Evolutionary conservation across 2,113 vertebrate species (phyloP), one percentile per base, ranked within the genome.

Genomic region (Steatornis caripensis): DNA sequence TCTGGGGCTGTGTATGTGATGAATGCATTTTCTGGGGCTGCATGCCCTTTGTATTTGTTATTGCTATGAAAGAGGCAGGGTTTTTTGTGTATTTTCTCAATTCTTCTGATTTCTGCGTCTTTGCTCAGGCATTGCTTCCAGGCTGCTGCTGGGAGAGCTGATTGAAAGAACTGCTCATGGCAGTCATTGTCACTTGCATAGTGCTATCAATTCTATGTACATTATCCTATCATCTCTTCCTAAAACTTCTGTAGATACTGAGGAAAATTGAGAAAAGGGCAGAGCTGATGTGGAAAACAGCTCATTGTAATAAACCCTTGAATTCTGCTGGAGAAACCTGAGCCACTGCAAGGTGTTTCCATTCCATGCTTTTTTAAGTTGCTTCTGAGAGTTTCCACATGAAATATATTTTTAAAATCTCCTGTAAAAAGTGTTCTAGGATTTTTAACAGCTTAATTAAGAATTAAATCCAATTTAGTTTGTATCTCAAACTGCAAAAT

Each of bases 381-480:
- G 45, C 51, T 82, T 70, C 60, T 68, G 77, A 81, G 68, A 78
- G 64, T 82, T 96, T 95, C 76, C 45, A 75, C 5, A 68, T 20
- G 26, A 86, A 83, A 79, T 89, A n/a, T 51, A 80, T 74, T 89
- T 96, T 87, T 77, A 8, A 84, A 89, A 89, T 74, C 19, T 77
- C 15, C 66, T 91, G 46, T 74, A 91, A 87, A 94, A 96, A 68
- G 69, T 78, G 16, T 81, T 94, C 87, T 87, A 84, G 85, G 95
- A 86, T 94, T 94, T 95, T 96, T 89, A 96, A 84, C 70, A 57
- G 22, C 49, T 43, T 91, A 70, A 93, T 94, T 94, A 94, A 95
- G 34, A 71, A 96, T 94, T 80, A 90, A 97, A 84, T 48, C 41
- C 46, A 90, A 85, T 90, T 87, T 74, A 93, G 21, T 85, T 93